Evolutionary conservation across 2,888 invertebrate genomes (phyloP), one percentile per base, ranked within the genome.

Genomic region (Mesochorus sp.): DNA sequence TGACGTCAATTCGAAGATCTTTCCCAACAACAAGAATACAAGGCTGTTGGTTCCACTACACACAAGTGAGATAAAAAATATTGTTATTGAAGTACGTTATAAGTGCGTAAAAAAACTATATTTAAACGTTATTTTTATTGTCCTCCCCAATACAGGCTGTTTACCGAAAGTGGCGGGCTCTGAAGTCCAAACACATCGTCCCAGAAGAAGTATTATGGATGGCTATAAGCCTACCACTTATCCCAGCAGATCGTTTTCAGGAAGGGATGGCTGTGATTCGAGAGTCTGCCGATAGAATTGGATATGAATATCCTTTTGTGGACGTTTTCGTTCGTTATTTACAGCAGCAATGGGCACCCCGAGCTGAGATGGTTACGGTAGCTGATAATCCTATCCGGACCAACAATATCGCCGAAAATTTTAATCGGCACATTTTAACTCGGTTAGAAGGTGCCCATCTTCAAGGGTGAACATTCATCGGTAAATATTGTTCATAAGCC

Each of bases 11-110:
- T 0, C 21, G 24, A n/a, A 21, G n/a, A 14, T n/a, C 26, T 3
- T 37, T 66, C 1, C 14, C 26, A 5, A 12, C 34, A 24, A 14
- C 49, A 0, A 3, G 14, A 0, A 17, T 66, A 0, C 66, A 21
- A n/a, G 67, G 67, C 2, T 67, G 44, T 44, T 67, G 67, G 67
- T 67, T 67, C 17, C 55, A 67, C 8, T 53, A 42, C 10, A 55
- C n/a, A 1, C 62, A 64, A 34, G 62, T 49, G 34, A 64, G 10
- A 17, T 17, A 1, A 17, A 17, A 1, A 14, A 17, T 17, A 8
- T 31, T 24, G 2, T 12, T n/a, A 49, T 49, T 24, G 12, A 49
- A 21, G 42, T 12, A 42, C 14, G 12, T 42, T 57, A n/a, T n/a
- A n/a, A 17, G 10, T 39, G n/a, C 19, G 8, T 17, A 17, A 57